phyloP scores from a whole-genome alignment of 2,888 invertebrate species.

The Malthinus flaveolus region DNA sequence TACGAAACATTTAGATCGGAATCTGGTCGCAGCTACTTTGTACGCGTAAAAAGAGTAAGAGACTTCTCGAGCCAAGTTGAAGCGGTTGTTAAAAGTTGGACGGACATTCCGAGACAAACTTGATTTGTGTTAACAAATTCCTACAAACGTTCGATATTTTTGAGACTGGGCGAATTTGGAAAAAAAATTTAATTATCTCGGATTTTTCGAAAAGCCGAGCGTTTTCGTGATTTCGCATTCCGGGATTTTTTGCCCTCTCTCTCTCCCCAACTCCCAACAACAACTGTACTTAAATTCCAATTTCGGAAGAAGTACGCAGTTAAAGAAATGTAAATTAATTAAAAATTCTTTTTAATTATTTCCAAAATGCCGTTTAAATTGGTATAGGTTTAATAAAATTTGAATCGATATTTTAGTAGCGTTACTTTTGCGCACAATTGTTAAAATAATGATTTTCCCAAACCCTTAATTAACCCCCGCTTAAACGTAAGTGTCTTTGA shows the following conservation, averaged over 20 bases:
- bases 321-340: no score
- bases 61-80: constrained; percentile 6
- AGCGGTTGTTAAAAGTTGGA: neutral
- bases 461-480: no score
- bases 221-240: constrained; percentile 17
- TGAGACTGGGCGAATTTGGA: constrained; percentile 10
- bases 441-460: no score
- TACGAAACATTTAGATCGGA: constrained; percentile 55
- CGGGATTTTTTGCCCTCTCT: neutral
- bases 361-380: no score
- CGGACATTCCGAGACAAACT: constrained; percentile 33
- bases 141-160: constrained; percentile 25
- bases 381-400: no score
- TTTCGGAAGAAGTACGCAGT: no score
- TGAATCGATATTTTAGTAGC: no score
- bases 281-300: no score
- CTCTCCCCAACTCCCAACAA: no score
- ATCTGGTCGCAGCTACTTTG: constrained; percentile 52
- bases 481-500: no score
- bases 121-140: constrained; percentile 37
- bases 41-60: constrained; percentile 23
- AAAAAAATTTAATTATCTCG: constrained; percentile 21
- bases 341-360: no score
- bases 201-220: constrained; percentile 1
- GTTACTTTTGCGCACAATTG: no score